Base-by-base conservation (phyloP, 2,797 vertebrate species). In the Alauda arvensis region DNA sequence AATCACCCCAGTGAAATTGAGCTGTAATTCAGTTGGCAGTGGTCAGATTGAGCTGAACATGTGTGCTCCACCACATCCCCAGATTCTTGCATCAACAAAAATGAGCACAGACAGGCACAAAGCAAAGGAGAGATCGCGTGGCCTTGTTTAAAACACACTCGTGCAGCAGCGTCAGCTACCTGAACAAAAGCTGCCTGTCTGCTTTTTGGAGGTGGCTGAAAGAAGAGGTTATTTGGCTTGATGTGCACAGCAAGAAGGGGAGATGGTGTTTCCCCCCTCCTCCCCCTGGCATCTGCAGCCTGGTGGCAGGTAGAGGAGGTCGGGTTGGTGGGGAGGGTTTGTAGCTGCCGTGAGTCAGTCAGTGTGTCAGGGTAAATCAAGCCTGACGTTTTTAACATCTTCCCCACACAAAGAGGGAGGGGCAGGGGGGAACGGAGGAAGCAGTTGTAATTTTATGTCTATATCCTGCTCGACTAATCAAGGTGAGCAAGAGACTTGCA, bases 361-460 rank as follows among this genome's bases (percentile, higher is more conserved):
- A 85, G 94, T 85, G 93, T 93, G 94, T 94, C 66, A 42, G 93
- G 94, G 92, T 96, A 96, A 97, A 97, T 97, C 95, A 96, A 95
- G 94, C 93, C 92, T 97, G 96, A 96, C 68, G 2, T 93, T 96
- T 96, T 96, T 90, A 96, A 96, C 94, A 88, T 93, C 95, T 94
- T 91, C 87, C 78, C 89, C 86, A 56, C 77, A 67, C 83, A 68
- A 88, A 90, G 39, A 69, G 34, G 45, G 43, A 59, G 69, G 72
- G 66, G 49, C 26, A 29, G 34, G 57, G 43, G 75, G 90, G 76
- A 87, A 91, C 6, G 28, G 72, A 95, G 96, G 86, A 96, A 96
- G 94, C 92, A 94, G 84, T 96, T 96, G 95, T 93, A 75, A 96
- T 96, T 94, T 97, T 96, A 96, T 96, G 94, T 95, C 95, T 97